Evolutionary conservation across 2,888 invertebrate genomes (phyloP).

Genomic region (Drosophila rubida): DNA sequence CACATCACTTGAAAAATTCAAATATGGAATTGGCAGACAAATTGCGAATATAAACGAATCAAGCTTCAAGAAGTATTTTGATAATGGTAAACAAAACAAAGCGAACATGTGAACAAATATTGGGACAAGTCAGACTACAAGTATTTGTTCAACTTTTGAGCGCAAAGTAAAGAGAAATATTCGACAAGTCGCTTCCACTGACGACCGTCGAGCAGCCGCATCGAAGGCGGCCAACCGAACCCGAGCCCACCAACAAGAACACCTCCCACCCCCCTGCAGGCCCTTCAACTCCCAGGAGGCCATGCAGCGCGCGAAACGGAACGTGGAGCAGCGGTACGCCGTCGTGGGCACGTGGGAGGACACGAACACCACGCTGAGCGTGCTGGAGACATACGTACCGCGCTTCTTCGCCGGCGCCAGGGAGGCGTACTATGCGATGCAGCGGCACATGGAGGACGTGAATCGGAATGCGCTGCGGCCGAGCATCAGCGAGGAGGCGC

Average conservation of each 20-base stretch:
- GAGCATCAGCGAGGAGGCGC: conserved; percentile 91
- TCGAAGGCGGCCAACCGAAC: not conserved
- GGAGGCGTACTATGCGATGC: conserved; percentile 88
- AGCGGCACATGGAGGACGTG: conserved; percentile 53
- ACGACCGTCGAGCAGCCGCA: conserved; percentile 35
- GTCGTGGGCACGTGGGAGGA: conserved; percentile 96
- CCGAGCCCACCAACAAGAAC: no score
- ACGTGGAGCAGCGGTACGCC: conserved; percentile 93
- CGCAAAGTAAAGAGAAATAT: not conserved
- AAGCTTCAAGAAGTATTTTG: no score
- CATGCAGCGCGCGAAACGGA: conserved; percentile 91
- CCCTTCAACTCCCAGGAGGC: conserved; percentile 94
- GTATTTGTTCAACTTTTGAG: not conserved
- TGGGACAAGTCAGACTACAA: not conserved
- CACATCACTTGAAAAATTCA: no score
- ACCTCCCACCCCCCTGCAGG: conserved; percentile 83
- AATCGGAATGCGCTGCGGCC: conserved; percentile 91
- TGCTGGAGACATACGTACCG: conserved; percentile 83
- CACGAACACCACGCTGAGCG: conserved; percentile 90
- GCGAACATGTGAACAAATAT: not conserved
- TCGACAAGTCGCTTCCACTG: not conserved
- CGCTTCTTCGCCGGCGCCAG: conserved; percentile 91
- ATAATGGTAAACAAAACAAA: not conserved
- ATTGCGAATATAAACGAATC: no score
- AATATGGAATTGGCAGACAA: no score